Evolutionary conservation across 2,888 invertebrate genomes (phyloP), one percentile per base, ranked within the genome.

Genomic region (Agrotis ipsilon): DNA sequence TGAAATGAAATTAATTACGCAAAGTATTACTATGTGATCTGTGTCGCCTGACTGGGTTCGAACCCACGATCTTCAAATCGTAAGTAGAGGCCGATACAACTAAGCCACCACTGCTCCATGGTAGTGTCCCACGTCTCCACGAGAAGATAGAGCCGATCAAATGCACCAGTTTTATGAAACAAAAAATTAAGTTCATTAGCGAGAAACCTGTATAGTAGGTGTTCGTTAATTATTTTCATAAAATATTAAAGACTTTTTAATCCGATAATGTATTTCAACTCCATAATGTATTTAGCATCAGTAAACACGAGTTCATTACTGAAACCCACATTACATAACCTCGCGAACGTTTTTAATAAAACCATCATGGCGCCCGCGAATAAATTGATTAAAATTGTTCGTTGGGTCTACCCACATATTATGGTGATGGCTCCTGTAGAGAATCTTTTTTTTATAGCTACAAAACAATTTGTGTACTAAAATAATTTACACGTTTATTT

Each of bases 261-360:
- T 51, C 21, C n/a, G 27, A 16, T 19, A 45, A 27, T n/a, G n/a
- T n/a, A 11, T 32, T n/a, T 19, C 24, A 19, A 18, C n/a, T 13
- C 16, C 46, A 39, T 39, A 19, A 19, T 64, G 45, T 27, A 70
- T 14, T 27, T 4, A 43, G 11, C 46, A n/a, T 46, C 18, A 48
- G 43, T 16, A 64, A 27, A 19, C 45, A 2, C 18, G 14, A 49
- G 24, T 45, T 46, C 27, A 65, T 69, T 59, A 65, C 45, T 45
- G 18, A 49, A 11, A 21, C 21, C 52, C 51, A 24, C 69, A 27
- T 54, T 43, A 68, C 24, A 43, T 27, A 48, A 49, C 61, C 39
- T 24, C 49, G 43, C 51, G 43, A 61, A 54, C 51, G 24, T 63
- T 75, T 78, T 78, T 75, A 78, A 70, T 78, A 80, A 80, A 80